These are phyloP conservation scores for Leptopilina syphax DNA, from an alignment of 2,888 invertebrate genomes.

Conservation along the genomic window DNA sequence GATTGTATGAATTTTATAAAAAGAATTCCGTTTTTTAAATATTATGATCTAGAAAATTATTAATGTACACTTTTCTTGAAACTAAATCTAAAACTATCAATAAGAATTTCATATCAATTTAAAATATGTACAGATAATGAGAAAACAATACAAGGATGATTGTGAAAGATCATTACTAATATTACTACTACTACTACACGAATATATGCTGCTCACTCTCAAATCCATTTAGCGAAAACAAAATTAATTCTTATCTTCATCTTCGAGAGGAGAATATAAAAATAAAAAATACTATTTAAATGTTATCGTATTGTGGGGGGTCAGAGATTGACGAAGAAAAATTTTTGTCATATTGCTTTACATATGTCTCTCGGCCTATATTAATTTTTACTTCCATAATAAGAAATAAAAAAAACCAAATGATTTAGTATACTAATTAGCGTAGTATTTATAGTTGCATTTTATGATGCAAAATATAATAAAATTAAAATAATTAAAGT, in stretches of 20 bases:
- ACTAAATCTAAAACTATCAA: no score
- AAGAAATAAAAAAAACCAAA: no score
- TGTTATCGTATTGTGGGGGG: constrained; percentile 8
- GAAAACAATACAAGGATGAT: constrained; percentile 20
- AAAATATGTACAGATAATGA: not conserved
- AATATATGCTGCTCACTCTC: not conserved
- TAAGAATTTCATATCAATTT: not conserved
- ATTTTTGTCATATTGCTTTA: not conserved
- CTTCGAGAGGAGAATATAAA: not conserved
- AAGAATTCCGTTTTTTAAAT: no score
- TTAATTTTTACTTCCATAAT: no score
- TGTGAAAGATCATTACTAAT: constrained; percentile 8
- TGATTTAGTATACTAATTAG: no score
- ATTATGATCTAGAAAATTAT: no score
- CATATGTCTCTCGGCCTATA: no score
- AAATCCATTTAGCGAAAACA: not conserved
- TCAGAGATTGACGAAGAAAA: not conserved
- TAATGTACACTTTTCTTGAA: no score
- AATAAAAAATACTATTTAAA: not conserved
- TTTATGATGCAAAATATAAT: no score
- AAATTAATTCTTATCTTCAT: constrained; percentile 18
- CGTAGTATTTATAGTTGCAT: no score
- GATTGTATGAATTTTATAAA: no score
- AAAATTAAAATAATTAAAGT: constrained; percentile 1
- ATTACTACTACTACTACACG: not conserved